Evolutionary conservation across 2,113 vertebrate genomes (phyloP).

Genomic region (Cercopithecus mona): DNA sequence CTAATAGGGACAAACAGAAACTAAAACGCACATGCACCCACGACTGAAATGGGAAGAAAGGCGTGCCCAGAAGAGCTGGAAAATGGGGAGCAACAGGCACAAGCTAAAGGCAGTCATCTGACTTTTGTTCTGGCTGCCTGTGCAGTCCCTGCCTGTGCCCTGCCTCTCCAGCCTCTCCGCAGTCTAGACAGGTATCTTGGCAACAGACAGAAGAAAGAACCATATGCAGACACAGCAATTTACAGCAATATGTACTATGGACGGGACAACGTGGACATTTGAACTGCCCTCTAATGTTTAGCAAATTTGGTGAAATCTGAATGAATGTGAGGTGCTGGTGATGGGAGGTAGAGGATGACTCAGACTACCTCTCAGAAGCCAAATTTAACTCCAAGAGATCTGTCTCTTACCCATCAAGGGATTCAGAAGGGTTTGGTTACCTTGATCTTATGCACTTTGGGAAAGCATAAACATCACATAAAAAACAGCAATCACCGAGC

Average conservation of each 20-base stretch:
- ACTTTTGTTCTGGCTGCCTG: neutral
- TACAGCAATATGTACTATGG: neutral
- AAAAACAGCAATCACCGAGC: neutral
- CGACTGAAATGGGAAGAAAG: conserved; percentile 11
- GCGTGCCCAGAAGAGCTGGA: neutral
- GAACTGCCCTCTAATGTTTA: neutral
- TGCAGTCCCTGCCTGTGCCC: neutral
- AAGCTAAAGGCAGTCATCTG: neutral
- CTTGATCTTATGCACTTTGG: neutral
- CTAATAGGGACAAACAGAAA: conserved; percentile 41
- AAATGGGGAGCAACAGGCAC: neutral
- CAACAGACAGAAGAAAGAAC: neutral
- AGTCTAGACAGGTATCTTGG: neutral
- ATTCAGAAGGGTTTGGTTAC: neutral
- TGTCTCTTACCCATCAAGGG: neutral
- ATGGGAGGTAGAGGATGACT: neutral
- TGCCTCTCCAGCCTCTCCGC: neutral
- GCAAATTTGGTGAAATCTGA: neutral
- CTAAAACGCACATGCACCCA: neutral
- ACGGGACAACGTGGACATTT: neutral
- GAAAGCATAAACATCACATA: neutral
- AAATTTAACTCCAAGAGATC: neutral
- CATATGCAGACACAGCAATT: neutral
- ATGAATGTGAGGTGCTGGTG: neutral
- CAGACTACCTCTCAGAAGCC: neutral